Conservation (phyloP, 2,888 invertebrate genomes). For the Eupithecia inturbata region DNA sequence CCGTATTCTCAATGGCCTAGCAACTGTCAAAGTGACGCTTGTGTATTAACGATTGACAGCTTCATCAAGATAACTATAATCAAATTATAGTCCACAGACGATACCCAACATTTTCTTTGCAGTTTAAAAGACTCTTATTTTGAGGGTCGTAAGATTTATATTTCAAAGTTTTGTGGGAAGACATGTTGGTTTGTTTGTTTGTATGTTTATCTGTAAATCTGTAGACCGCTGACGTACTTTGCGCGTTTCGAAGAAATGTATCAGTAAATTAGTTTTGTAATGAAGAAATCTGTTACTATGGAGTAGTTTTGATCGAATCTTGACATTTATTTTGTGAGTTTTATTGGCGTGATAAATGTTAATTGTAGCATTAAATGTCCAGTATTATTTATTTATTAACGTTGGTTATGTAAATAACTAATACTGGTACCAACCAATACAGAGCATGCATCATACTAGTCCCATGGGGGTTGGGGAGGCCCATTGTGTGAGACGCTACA, state of each 20-base stretch:
- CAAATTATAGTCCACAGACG: conserved; percentile 60
- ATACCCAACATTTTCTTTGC: conserved; percentile 36
- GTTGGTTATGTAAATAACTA: too few relatives aligned
- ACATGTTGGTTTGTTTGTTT: conserved; percentile 45
- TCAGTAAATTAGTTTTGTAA: conserved; percentile 64
- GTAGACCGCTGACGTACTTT: conserved; percentile 62
- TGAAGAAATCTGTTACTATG: conserved; percentile 46
- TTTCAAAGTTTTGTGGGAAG: conserved; percentile 16
- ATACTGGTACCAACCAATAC: too few relatives aligned
- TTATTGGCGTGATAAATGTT: conserved; percentile 3
- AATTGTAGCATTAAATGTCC: too few relatives aligned
- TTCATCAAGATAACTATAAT: conserved; percentile 80
- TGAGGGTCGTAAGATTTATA: neutral
- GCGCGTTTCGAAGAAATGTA: conserved; percentile 59
- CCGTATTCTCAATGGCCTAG: conserved; percentile 54
- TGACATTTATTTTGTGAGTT: conserved; percentile 28
- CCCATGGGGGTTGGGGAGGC: too few relatives aligned
- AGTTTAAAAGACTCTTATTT: conserved; percentile 18
- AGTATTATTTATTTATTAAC: too few relatives aligned
- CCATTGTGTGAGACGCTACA: too few relatives aligned
- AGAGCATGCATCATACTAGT: too few relatives aligned
- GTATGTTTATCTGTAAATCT: conserved; percentile 53
- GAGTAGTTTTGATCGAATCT: conserved; percentile 35
- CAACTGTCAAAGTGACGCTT: conserved; percentile 67
- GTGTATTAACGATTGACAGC: conserved; percentile 74